A percentile compares a stretch with the other conserved stretches of the same genome.
Evolutionary conservation across 2,888 invertebrate species (phyloP).

Genomic region (Synergus itoensis): DNA sequence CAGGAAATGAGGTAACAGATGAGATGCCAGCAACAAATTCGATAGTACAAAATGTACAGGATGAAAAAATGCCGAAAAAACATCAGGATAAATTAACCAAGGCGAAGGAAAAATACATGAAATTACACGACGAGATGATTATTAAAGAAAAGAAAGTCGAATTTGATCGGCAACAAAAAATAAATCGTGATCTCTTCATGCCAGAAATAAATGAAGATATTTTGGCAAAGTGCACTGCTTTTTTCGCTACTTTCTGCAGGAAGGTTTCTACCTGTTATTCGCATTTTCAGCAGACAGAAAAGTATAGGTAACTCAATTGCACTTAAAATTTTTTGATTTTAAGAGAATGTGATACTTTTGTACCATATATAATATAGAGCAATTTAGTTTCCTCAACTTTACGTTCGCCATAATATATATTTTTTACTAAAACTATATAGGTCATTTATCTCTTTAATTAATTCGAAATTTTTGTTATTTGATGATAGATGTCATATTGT

Average conservation of each 20-base stretch:
- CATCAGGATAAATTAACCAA: slow-evolving; percentile 51
- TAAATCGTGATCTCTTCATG: neutral
- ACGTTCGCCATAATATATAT: too few relatives aligned
- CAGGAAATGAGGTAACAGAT: neutral
- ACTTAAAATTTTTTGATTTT: too few relatives aligned
- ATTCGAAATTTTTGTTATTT: too few relatives aligned
- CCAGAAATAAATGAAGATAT: neutral
- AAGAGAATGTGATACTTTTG: too few relatives aligned
- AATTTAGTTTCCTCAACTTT: too few relatives aligned
- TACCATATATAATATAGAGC: too few relatives aligned
- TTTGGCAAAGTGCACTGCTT: neutral
- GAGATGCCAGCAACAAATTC: neutral
- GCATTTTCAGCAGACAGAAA: neutral
- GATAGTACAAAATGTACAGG: neutral
- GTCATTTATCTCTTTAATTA: too few relatives aligned
- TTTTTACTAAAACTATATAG: too few relatives aligned
- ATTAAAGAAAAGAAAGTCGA: slow-evolving; percentile 50
- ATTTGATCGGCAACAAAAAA: neutral
- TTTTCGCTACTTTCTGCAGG: neutral
- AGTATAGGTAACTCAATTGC: neutral
- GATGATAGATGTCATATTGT: too few relatives aligned
- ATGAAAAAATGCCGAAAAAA: neutral
- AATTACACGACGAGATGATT: slow-evolving; percentile 67
- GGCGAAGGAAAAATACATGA: slow-evolving; percentile 69
- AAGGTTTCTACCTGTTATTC: neutral